phyloP scores from a whole-genome alignment of 2,888 invertebrate genomes.

The Callimorpha dominula region DNA sequence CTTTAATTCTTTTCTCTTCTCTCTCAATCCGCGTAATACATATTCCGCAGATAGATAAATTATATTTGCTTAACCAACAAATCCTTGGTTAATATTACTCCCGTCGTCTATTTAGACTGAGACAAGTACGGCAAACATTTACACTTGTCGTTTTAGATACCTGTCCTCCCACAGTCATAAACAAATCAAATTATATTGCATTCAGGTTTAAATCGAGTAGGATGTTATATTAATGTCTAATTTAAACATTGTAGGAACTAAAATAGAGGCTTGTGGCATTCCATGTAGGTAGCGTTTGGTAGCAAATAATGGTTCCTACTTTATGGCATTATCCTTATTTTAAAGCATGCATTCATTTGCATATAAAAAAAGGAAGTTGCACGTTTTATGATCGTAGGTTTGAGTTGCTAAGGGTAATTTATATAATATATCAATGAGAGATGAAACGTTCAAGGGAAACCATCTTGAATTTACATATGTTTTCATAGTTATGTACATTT shows the following conservation, averaged over 20 bases:
- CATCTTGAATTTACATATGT: no score
- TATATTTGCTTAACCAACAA: no score
- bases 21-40: no score
- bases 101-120: not conserved
- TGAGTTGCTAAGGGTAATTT: no score
- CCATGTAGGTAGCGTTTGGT: conserved; percentile 59
- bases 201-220: conserved; percentile 47
- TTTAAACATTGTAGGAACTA: conserved; percentile 64
- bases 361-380: no score
- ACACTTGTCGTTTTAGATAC: conserved; percentile 38
- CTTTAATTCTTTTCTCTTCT: not conserved
- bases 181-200: conserved; percentile 51
- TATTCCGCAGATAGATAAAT: not conserved
- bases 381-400: no score
- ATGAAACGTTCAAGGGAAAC: no score
- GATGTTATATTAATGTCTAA: conserved; percentile 54
- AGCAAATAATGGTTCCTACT: not conserved
- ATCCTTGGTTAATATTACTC: no score
- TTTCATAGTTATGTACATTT: no score
- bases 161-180: conserved; percentile 64
- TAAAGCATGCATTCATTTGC: no score
- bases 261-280: conserved; percentile 67
- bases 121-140: conserved; percentile 10
- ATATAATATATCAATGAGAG: no score
- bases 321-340: not conserved